Evolutionary conservation across 1,140 invertebrate genomes (phyloP), one percentile per base, ranked within the genome.

Genomic region (Diachasma alloeum): DNA sequence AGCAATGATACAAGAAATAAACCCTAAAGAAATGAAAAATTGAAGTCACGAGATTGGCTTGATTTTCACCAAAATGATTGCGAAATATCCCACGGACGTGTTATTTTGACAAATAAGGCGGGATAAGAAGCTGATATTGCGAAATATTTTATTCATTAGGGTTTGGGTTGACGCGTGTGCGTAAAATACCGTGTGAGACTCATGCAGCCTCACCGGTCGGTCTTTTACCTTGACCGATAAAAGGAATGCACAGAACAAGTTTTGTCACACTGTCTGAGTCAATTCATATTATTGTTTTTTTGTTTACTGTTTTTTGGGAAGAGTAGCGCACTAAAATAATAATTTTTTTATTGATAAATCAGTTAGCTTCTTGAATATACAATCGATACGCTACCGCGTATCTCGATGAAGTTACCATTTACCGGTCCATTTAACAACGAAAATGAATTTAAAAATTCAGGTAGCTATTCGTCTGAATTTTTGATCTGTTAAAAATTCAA

Each of bases 151-250:
- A 84, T 83, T 86, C 82, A 83, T 85, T 85, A 83, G 82, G 79
- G 80, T 84, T 80, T 79, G 78, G 79, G 83, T 80, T 79, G 56
- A 63, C 76, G 74, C 80, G 78, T 77, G 68, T 46, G 36, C 39
- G 37, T 26, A 69, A 63, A 63, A 68, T 17, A 37, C 66, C 56
- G 69, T 71, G 46, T 56, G 39, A 70, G 39, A 37, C 70, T 37
- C 31, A 31, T 31, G 42, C 59, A 59, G 48, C 22, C 63, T 67
- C 24, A 72, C 42, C 24, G 59, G 31, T 37, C 68, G 69, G 22
- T 26, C 74, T 79, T 74, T 78, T 82, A 81, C 85, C 85, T 86
- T 86, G 85, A 84, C 85, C 83, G 83, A 85, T 82, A 84, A 85
- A 85, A 73, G 74, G 81, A 86, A 86, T 81, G 76, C 80, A 80